Evolutionary conservation across 2,113 vertebrate genomes (phyloP).

Genomic region (Herpailurus yagouaroundi): DNA sequence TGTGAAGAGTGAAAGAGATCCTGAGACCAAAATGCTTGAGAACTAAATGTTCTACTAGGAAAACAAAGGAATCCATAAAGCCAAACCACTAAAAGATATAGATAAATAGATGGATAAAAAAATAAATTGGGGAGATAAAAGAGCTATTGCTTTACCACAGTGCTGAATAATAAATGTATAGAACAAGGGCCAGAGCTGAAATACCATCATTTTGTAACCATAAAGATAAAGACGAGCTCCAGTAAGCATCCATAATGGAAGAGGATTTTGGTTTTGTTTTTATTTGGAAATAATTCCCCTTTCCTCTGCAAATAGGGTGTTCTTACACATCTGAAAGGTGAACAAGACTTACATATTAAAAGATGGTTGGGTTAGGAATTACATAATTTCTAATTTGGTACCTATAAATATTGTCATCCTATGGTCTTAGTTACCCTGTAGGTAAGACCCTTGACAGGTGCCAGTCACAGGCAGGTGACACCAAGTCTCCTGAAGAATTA

Average conservation of each 20-base stretch:
- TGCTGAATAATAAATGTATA: background rate
- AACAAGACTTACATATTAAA: background rate
- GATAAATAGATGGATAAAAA: background rate
- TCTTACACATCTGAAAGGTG: background rate
- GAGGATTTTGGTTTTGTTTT: background rate
- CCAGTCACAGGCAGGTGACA: background rate
- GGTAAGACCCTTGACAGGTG: background rate
- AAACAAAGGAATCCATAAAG: background rate
- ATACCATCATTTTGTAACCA: background rate
- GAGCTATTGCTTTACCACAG: background rate
- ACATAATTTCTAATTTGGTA: background rate
- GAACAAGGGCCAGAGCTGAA: background rate
- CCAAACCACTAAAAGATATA: background rate
- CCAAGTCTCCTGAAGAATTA: background rate
- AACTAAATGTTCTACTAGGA: background rate
- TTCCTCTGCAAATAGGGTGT: background rate
- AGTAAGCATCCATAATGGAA: background rate
- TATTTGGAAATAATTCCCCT: conserved; percentile 25
- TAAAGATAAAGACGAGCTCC: background rate
- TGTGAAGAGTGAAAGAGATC: background rate
- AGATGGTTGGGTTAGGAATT: background rate
- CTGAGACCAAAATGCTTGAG: background rate
- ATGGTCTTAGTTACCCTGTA: background rate
- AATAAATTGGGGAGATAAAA: background rate
- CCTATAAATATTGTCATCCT: background rate